Conservation (phyloP, 1,140 invertebrate species). For the Bombus soroeensis region DNA sequence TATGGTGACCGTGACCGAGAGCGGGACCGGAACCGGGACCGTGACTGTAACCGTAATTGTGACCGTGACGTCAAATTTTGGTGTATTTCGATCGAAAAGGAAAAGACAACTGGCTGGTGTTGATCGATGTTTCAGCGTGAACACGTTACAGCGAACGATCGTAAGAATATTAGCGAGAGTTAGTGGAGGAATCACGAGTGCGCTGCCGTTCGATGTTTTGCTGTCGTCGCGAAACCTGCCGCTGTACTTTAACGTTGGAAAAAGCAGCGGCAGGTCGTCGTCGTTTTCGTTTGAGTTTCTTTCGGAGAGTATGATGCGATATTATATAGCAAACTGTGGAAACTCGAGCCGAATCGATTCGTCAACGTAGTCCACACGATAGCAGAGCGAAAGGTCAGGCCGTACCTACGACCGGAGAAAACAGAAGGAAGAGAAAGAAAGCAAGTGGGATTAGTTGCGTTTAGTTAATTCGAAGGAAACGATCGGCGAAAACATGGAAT, state of each 20-base stretch:
- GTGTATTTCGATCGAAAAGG: background rate
- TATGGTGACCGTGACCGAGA: background rate
- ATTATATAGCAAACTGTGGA: background rate
- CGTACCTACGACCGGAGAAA: too few relatives aligned
- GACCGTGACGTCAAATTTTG: too few relatives aligned
- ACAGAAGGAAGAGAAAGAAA: background rate
- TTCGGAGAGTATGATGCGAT: background rate
- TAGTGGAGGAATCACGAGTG: background rate
- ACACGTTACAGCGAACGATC: background rate
- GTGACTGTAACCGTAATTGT: background rate
- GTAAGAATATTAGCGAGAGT: background rate
- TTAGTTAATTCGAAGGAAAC: background rate
- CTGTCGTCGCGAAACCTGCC: conserved; percentile 3
- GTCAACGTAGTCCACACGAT: background rate
- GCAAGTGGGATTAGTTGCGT: background rate
- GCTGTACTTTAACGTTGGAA: conserved; percentile 38
- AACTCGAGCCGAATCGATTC: background rate
- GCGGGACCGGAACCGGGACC: background rate
- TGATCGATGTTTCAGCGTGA: background rate
- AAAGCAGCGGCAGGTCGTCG: conserved; percentile 48
- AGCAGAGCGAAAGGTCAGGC: too few relatives aligned
- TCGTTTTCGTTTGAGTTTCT: background rate
- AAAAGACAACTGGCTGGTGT: too few relatives aligned
- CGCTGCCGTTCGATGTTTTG: background rate
- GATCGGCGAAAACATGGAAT: conserved; percentile 4